These are phyloP conservation scores for Calephelis perditalis DNA, from an alignment of 2,888 invertebrate genomes.

Conservation along the genomic window DNA sequence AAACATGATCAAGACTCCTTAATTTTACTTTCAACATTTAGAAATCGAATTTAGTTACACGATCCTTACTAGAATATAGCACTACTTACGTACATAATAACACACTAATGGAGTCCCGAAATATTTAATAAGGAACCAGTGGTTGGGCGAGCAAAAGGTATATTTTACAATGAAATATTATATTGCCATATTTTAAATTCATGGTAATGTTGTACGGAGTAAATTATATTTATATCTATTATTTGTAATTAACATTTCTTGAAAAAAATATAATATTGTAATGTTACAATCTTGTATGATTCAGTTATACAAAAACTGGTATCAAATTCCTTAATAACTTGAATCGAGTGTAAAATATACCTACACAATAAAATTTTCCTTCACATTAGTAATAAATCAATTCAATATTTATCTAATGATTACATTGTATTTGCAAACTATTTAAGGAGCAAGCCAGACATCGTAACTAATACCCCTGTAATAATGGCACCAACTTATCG, in stretches of 20 bases:
- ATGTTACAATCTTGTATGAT: too few species aligned
- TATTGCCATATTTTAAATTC: too few species aligned
- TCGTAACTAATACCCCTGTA: conserved; percentile 74
- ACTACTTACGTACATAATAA: conserved; percentile 12
- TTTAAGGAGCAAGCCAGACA: conserved; percentile 52
- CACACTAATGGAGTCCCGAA: conserved; percentile 10
- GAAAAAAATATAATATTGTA: too few species aligned
- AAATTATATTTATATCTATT: too few species aligned
- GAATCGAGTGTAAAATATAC: conserved; percentile 7
- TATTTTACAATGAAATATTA: background rate
- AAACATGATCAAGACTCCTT: conserved; percentile 10
- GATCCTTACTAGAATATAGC: conserved; percentile 11
- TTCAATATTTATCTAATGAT: conserved; percentile 20
- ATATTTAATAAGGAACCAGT: conserved; percentile 10
- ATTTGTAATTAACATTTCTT: too few species aligned
- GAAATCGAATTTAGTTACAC: conserved; percentile 9
- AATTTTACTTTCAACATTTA: conserved; percentile 12
- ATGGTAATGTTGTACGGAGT: too few species aligned
- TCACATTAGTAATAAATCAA: conserved; percentile 10
- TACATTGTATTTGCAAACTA: conserved; percentile 29
- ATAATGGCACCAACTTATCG: conserved; percentile 78
- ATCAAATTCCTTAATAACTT: too few species aligned
- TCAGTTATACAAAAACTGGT: too few species aligned
- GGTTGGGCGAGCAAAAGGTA: conserved; percentile 1
- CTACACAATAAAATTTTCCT: conserved; percentile 6